Evolutionary conservation across 1,140 invertebrate genomes (phyloP).

Genomic region (Homarus americanus): DNA sequence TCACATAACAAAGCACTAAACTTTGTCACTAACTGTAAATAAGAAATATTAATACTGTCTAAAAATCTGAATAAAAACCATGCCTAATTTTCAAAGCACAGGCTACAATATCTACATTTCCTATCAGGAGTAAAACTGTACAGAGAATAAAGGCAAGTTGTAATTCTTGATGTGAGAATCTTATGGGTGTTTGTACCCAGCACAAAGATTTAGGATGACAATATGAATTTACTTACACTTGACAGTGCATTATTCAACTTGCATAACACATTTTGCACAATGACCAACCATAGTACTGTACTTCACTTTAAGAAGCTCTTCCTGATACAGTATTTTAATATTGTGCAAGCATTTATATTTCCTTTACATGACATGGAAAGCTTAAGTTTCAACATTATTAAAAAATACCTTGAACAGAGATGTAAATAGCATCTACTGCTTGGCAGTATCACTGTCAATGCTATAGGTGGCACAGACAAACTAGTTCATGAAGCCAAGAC

Average conservation of each 20-base stretch:
- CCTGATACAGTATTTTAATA: background rate
- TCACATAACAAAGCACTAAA: background rate
- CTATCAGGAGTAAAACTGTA: background rate
- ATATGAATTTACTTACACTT: background rate
- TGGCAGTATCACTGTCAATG: background rate
- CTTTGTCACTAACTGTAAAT: background rate
- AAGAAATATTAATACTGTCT: background rate
- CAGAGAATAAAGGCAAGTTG: background rate
- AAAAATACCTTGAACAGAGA: background rate
- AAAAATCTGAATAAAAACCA: background rate
- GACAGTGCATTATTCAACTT: background rate
- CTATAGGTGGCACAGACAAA: background rate
- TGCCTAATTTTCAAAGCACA: background rate
- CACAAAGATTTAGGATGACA: background rate
- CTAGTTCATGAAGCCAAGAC: background rate
- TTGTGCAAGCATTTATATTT: background rate
- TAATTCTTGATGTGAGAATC: conserved; percentile 4
- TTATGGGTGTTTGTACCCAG: background rate
- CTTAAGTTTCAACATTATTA: background rate
- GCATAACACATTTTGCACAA: background rate
- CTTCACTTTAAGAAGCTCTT: background rate
- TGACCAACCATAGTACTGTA: background rate
- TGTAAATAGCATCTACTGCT: background rate
- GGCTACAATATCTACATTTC: background rate
- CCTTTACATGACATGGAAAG: background rate